A percentile compares a stretch with the other conserved stretches of the same genome.
These are phyloP conservation scores for Oligia latruncula DNA, from an alignment of 2,888 invertebrate genomes.

Conservation along the genomic window DNA sequence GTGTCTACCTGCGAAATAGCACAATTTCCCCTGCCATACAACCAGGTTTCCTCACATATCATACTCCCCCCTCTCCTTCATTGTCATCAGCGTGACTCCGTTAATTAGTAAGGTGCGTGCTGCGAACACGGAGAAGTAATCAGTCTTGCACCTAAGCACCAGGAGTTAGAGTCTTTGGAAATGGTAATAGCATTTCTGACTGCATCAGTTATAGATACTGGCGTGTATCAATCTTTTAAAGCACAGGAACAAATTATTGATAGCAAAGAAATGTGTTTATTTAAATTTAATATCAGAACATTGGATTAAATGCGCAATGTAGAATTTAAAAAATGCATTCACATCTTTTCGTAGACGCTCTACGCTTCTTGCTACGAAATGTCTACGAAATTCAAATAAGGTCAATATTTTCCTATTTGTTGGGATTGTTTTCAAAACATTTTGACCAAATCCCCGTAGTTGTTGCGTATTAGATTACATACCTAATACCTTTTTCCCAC, in stretches of 20 bases:
- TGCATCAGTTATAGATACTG: background rate
- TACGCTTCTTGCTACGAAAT: background rate
- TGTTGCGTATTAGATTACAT: too few species aligned
- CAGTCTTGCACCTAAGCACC: conserved; percentile 81
- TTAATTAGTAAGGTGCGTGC: conserved; percentile 85
- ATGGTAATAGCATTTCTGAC: background rate
- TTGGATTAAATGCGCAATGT: background rate
- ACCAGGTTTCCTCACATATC: conserved; percentile 11
- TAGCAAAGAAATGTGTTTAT: background rate
- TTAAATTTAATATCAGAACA: background rate
- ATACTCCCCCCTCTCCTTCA: background rate
- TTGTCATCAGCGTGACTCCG: conserved; percentile 74
- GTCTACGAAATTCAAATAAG: background rate
- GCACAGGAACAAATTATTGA: background rate
- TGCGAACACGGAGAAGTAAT: conserved; percentile 81
- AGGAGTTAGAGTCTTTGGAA: conserved; percentile 65
- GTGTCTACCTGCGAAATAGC: background rate
- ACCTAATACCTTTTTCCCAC: too few species aligned
- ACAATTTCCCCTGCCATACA: conserved; percentile 7
- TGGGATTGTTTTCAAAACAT: background rate
- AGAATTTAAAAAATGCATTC: background rate
- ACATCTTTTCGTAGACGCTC: background rate
- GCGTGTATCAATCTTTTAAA: background rate
- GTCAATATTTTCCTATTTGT: background rate
- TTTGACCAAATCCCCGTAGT: background rate